Evolutionary conservation across 2,888 invertebrate genomes (phyloP).

Genomic region (Lasioglossum villosulum): DNA sequence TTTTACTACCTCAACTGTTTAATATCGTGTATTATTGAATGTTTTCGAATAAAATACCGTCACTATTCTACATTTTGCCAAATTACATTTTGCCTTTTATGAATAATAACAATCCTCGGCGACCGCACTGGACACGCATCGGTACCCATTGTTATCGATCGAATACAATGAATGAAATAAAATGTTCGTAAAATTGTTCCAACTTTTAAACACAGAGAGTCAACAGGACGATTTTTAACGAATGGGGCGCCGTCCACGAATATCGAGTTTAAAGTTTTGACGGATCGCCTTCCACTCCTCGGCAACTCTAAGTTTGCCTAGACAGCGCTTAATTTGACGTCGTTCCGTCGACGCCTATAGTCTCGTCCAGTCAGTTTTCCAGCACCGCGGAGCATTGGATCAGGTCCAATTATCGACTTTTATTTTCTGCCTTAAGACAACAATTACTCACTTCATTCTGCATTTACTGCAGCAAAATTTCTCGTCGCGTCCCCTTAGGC

Average conservation of each 20-base stretch:
- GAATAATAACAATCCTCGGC: not conserved
- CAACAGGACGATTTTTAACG: constrained; percentile 23
- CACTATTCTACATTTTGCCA: not conserved
- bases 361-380: constrained; percentile 40
- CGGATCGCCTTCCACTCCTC: constrained; percentile 38
- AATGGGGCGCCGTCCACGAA: constrained; percentile 16
- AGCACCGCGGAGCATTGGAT: constrained; percentile 35
- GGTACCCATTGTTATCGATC: not conserved
- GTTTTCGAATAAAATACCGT: not conserved
- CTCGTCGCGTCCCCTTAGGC: not conserved
- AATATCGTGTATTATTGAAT: not conserved
- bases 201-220: not conserved
- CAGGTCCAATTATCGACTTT: constrained; percentile 58
- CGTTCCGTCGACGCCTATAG: constrained; percentile 51
- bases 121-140: not conserved
- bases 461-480: not conserved
- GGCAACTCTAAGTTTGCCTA: constrained; percentile 52
- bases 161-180: constrained; percentile 6
- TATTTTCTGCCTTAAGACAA: constrained; percentile 46
- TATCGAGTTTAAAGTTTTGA: constrained; percentile 62
- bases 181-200: constrained; percentile 1
- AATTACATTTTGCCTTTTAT: too few species aligned
- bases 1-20: not conserved
- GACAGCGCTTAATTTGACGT: constrained; percentile 59
- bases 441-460: constrained; percentile 25